Evolutionary conservation across 2,888 invertebrate species (phyloP), one percentile per base, ranked within the genome.

Genomic region (Callosobruchus maculatus): DNA sequence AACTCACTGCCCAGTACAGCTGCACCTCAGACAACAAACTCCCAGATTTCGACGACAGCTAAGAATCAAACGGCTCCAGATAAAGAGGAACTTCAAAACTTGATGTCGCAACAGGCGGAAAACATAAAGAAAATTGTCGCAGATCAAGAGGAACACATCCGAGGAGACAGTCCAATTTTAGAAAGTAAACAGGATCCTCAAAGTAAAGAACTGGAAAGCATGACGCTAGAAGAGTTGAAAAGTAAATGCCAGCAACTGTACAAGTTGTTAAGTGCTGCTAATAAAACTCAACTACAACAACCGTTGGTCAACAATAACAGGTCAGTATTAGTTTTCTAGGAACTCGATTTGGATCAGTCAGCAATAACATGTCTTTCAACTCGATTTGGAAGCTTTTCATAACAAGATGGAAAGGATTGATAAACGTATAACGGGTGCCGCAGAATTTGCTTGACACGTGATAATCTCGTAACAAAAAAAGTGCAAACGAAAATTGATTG

Each of bases 31-130:
- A 21, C 68, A 20, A 9, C 22, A 21, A 68, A 21, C 1, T 18
- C 68, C 2, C 21, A 68, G 20, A 21, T 21, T 68, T n/a, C 21
- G 20, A 21, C 22, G 9, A 68, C 68, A n/a, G 5, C 21, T 7
- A 21, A 72, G 66, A 74, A 74, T 49, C n/a, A 7, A 49, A 72
- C 71, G 21, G 21, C 70, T 1, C 68, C 74, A 49, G 81, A 82
- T 71, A 78, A 79, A 76, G 79, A 81, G 20, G 49, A 5, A 18
- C 49, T 49, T 18, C 49, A 82, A n/a, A 84, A 84, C 72, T 74
- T 86, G 68, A 81, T 84, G n/a, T 78, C 81, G 67, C 81, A 83
- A 74, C 85, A 85, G 81, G 84, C 86, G 9, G 85, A 86, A 67
- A 80, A 82, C 4, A 84, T 86, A 67, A 84, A 83, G 77, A 81